Evolutionary conservation across 2,888 invertebrate species (phyloP), one percentile per base, ranked within the genome.

Genomic region (Dinocampus coccinellae): DNA sequence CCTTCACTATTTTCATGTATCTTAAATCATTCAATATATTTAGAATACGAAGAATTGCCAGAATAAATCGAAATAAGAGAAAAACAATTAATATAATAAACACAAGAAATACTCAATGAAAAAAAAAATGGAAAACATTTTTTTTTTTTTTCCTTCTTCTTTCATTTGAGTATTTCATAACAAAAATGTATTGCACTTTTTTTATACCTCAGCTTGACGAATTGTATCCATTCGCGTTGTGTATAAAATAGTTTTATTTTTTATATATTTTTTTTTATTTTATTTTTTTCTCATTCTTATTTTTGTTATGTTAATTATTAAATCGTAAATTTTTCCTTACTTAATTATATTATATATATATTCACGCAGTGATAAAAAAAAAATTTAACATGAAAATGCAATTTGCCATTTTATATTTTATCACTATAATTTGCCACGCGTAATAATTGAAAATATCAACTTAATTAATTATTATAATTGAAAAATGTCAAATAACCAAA

Each of bases 1-100:
- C 63, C 69, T 61, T 39, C 57, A 9, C 16, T 62, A 60, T 26
- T 73, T 69, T 63, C 69, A 70, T 70, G 22, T 64, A 62, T 42
- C 60, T 66, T 24, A 24, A n/a, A 11, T 16, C n/a, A n/a, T 39
- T 36, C 65, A 34, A 55, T 34, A 9, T 55, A 22, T n/a, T 65
- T 33, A 29, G 2, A 3, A 4, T n/a, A 6, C 13, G 3, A 39
- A 39, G 39, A n/a, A 13, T 6, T 16, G 47, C 16, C 3, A 16
- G 47, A 47, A 16, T 16, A n/a, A 47, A 47, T 47, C 7, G 16
- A 47, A n/a, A 16, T n/a, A n/a, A 47, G 42, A 16, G 42, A n/a
- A 13, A 42, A 42, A 42, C 6, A 4, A 47, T 16, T n/a, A 16
- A 47, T 47, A 47, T 20, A 16, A 47, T 47, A 47, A 6, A 16